Conservation (phyloP, 2,888 invertebrate species). For the Perizoma affinitatum region DNA sequence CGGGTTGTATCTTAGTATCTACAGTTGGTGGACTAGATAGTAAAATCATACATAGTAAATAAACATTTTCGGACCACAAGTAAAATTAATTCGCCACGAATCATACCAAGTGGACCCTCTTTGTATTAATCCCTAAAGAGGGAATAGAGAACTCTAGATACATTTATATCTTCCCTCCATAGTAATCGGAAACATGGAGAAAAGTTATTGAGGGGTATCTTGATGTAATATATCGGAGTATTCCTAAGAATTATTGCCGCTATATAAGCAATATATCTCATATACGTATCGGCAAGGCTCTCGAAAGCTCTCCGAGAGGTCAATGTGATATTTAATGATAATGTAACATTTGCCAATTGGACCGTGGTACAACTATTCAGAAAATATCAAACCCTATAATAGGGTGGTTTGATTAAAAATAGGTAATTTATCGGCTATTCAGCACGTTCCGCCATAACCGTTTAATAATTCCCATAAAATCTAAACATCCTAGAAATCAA, state of each 20-base stretch:
- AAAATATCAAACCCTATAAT: neutral
- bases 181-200: conserved; percentile 50
- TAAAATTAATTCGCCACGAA: conserved; percentile 18
- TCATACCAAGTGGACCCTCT: conserved; percentile 19
- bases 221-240: conserved; percentile 72
- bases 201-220: conserved; percentile 64
- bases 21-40: too few relatives aligned
- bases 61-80: neutral
- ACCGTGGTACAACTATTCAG: neutral
- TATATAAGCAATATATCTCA: conserved; percentile 57
- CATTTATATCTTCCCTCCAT: conserved; percentile 27
- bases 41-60: too few relatives aligned
- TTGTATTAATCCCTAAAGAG: conserved; percentile 24
- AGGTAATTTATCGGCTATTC: neutral
- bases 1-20: too few relatives aligned
- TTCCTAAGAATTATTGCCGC: conserved; percentile 69
- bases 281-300: conserved; percentile 40
- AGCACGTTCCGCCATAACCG: neutral
- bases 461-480: neutral
- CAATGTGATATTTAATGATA: conserved; percentile 30
- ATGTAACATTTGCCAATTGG: conserved; percentile 15
- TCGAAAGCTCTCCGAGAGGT: conserved; percentile 35
- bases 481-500: neutral
- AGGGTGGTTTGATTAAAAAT: neutral
- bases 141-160: conserved; percentile 28